phyloP scores from a whole-genome alignment of 2,113 vertebrate species.

The Aldabrachelys gigantea region DNA sequence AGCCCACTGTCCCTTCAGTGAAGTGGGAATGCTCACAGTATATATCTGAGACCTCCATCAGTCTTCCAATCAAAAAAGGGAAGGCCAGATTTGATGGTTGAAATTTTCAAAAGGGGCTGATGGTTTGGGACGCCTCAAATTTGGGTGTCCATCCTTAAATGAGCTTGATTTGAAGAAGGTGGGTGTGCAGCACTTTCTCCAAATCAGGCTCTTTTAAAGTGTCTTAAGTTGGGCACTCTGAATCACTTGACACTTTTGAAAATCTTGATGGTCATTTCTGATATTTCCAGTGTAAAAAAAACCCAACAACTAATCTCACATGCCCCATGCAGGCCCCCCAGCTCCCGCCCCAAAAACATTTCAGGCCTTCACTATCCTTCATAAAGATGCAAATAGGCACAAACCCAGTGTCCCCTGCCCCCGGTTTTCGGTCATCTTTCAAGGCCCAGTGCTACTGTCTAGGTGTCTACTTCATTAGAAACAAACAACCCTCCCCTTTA shows the following conservation, averaged over 20 bases:
- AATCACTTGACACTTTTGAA: background rate
- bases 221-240: background rate
- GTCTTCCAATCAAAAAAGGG: background rate
- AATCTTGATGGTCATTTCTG: background rate
- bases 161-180: background rate
- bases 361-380: background rate
- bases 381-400: background rate
- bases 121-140: background rate
- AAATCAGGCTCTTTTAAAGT: rapidly evolving
- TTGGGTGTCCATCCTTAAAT: background rate
- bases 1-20: background rate
- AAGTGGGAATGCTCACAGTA: background rate
- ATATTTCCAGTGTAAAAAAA: background rate
- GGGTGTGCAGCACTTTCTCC: background rate
- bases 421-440: background rate
- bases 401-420: background rate
- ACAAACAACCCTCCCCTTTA: background rate
- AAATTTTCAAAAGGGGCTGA: background rate
- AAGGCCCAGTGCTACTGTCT: rapidly evolving
- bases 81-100: background rate
- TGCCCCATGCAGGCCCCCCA: too few species aligned
- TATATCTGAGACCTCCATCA: background rate
- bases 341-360: background rate
- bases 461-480: background rate
- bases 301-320: background rate